phyloP scores from a whole-genome alignment of 2,797 vertebrate genomes.

The Clarias pachynema region DNA sequence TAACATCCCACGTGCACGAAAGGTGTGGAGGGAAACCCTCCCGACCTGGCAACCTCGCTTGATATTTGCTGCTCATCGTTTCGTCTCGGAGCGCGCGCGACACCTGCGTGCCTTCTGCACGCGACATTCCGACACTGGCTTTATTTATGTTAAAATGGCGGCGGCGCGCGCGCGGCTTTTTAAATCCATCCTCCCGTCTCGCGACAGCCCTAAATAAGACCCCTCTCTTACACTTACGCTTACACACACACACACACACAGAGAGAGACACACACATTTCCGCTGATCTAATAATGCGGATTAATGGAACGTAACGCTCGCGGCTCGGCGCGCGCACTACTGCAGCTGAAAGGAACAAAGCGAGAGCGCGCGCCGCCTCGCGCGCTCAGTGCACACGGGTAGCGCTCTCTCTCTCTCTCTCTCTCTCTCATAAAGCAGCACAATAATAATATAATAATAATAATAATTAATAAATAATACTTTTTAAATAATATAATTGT shows the following conservation, averaged over 20 bases:
- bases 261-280: constrained; percentile 59
- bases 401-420: not conserved
- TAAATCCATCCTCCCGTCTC: constrained; percentile 27
- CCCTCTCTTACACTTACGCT: constrained; percentile 56
- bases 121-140: constrained; percentile 5
- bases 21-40: too few relatives aligned
- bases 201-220: constrained; percentile 58
- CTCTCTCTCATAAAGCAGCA: not conserved
- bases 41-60: constrained; percentile 1
- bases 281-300: constrained; percentile 56
- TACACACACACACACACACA: constrained; percentile 57
- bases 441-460: not conserved
- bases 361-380: constrained; percentile 5
- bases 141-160: constrained; percentile 3
- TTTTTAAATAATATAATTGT: too few relatives aligned
- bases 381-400: not conserved
- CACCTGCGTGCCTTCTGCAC: not conserved
- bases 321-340: constrained; percentile 16
- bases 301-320: constrained; percentile 51
- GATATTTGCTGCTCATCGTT: not conserved
- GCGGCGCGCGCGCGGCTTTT: not conserved
- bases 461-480: not conserved
- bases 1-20: not conserved
- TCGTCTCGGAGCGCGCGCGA: not conserved
- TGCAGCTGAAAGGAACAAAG: constrained; percentile 42